These are phyloP conservation scores for Sussaba pulchella DNA, from an alignment of 2,888 invertebrate genomes.

Conservation along the genomic window DNA sequence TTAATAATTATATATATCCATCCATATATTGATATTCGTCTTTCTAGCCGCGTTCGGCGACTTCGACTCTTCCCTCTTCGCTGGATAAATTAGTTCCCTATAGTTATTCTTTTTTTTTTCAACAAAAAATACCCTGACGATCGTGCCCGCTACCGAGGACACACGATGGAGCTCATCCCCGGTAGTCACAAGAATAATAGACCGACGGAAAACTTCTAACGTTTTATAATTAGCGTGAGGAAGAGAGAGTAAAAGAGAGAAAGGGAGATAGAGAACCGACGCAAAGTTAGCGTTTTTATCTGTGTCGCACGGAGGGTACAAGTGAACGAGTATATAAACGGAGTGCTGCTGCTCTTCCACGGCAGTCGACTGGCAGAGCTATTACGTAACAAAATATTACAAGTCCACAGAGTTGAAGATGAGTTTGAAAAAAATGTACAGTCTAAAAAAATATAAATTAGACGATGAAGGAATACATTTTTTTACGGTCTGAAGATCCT, in stretches of 20 bases:
- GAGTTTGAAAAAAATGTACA: neutral
- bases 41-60: conserved; percentile 38
- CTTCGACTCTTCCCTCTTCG: conserved; percentile 51
- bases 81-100: conserved; percentile 76
- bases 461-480: too few relatives aligned
- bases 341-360: neutral
- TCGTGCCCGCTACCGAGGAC: conserved; percentile 65
- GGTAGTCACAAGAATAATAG: conserved; percentile 72
- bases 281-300: conserved; percentile 8
- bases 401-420: too few relatives aligned
- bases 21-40: conserved; percentile 24
- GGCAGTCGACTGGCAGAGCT: neutral
- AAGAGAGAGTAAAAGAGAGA: neutral
- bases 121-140: conserved; percentile 66
- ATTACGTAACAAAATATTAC: neutral
- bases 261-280: too few relatives aligned
- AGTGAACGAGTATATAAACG: conserved; percentile 5
- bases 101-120: conserved; percentile 66
- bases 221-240: conserved; percentile 74
- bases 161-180: conserved; percentile 19
- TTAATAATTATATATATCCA: too few relatives aligned
- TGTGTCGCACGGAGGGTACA: neutral
- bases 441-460: neutral
- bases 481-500: too few relatives aligned
- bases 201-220: conserved; percentile 70